These are phyloP conservation scores for Turritopsis dohrnii DNA, from an alignment of 30 jellyfish, hydroid and myxozoan genomes.

Conservation along the genomic window DNA sequence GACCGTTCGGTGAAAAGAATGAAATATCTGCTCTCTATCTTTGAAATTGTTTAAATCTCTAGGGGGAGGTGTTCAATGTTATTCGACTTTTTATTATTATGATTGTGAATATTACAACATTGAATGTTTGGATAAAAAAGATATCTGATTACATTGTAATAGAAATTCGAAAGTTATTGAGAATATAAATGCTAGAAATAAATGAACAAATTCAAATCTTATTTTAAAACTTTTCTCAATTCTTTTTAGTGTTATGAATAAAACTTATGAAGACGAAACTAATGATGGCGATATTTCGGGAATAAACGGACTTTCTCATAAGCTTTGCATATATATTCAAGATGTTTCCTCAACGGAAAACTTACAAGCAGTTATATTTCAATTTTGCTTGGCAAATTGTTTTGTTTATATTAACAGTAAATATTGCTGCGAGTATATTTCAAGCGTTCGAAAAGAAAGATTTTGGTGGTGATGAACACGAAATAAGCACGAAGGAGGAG, in stretches of 20 bases:
- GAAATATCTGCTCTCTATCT: no score
- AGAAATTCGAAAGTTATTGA: not conserved
- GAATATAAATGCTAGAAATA: no score
- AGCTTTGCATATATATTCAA: not conserved
- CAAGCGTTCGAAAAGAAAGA: constrained; percentile 11
- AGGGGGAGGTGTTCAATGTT: no score
- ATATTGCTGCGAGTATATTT: constrained; percentile 8
- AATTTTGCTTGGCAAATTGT: not conserved
- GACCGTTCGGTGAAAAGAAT: no score
- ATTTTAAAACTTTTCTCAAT: no score
- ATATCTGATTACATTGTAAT: not conserved
- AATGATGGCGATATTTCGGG: not conserved
- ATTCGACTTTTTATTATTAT: no score
- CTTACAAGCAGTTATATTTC: not conserved
- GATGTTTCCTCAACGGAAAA: not conserved
- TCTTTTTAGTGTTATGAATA: not conserved
- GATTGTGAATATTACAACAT: not conserved
- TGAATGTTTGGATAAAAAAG: not conserved
- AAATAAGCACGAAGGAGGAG: not conserved
- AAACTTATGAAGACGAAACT: not conserved
- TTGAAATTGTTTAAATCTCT: no score
- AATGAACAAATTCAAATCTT: no score
- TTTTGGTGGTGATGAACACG: not conserved
- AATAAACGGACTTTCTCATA: no score
- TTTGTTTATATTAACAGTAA: not conserved